Evolutionary conservation across 2,113 vertebrate genomes (phyloP).

Genomic region (Vulpes lagopus): DNA sequence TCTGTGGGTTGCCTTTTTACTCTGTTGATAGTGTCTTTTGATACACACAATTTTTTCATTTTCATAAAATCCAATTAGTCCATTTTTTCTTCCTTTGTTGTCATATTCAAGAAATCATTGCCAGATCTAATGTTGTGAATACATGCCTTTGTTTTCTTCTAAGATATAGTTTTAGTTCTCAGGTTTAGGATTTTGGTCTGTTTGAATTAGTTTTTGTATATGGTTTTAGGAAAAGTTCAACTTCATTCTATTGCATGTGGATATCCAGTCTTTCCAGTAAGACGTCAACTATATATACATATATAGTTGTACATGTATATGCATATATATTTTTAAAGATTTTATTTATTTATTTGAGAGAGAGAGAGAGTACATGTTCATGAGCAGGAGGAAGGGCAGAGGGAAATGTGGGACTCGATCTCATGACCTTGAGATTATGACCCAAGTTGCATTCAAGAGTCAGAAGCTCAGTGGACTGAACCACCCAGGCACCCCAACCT

Average conservation of each 20-base stretch:
- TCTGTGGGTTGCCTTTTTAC: neutral
- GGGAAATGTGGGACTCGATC: no score
- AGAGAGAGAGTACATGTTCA: neutral
- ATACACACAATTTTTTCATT: neutral
- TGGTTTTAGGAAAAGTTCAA: neutral
- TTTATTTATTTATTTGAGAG: neutral
- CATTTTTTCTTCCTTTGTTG: neutral
- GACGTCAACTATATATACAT: neutral
- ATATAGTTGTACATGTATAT: neutral
- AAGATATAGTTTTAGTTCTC: neutral
- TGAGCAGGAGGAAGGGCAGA: no score
- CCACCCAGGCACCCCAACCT: no score
- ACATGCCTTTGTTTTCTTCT: neutral
- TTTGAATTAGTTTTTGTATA: constrained; percentile 49
- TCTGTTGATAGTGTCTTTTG: neutral
- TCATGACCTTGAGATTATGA: no score
- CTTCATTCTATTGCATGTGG: neutral
- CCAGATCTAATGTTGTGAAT: neutral
- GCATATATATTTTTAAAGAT: neutral
- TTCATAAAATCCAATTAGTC: constrained; percentile 15
- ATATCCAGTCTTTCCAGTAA: constrained; percentile 11
- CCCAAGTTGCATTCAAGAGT: no score
- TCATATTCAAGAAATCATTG: neutral
- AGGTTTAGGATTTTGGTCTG: neutral
- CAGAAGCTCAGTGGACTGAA: no score